Percentiles rank a stretch among this genome's conserved stretches.
phyloP scores from a whole-genome alignment of 2,888 invertebrate genomes.

The Drosophila glabriapex region DNA sequence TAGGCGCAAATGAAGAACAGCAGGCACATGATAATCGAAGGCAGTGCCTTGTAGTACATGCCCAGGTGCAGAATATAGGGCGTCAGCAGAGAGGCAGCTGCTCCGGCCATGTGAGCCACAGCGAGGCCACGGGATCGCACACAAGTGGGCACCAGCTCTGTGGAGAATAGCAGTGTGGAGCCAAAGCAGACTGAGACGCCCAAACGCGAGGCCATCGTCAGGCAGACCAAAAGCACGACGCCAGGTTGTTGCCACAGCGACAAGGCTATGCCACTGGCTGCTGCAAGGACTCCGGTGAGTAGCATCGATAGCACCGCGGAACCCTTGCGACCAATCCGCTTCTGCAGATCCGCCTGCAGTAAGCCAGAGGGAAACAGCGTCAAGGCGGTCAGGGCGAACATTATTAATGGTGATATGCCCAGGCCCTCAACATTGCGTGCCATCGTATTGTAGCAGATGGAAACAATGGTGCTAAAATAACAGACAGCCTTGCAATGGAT shows the following conservation, averaged over 20 bases:
- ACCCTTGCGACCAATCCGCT: constrained; percentile 85
- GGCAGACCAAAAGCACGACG: constrained; percentile 81
- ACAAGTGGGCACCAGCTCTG: constrained; percentile 88
- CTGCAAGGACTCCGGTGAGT: constrained; percentile 86
- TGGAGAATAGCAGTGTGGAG: constrained; percentile 87
- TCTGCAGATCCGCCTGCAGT: constrained; percentile 71
- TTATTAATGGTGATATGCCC: constrained; percentile 86
- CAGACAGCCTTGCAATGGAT: neutral
- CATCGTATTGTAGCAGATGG: constrained; percentile 87
- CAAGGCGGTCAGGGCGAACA: constrained; percentile 86
- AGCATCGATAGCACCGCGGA: constrained; percentile 86
- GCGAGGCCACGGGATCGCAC: constrained; percentile 88
- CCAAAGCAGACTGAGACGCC: constrained; percentile 87
- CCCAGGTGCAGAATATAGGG: constrained; percentile 86
- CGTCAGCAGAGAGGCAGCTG: constrained; percentile 87
- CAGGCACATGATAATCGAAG: constrained; percentile 86
- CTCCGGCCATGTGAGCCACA: constrained; percentile 87
- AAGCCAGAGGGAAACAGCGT: constrained; percentile 86
- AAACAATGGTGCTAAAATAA: constrained; percentile 86
- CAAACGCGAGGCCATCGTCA: constrained; percentile 86
- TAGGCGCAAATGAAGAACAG: constrained; percentile 85
- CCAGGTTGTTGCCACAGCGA: constrained; percentile 70
- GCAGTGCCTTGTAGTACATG: constrained; percentile 84
- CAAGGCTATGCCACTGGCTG: constrained; percentile 85
- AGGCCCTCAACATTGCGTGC: constrained; percentile 87